Base-by-base conservation (phyloP, 1,140 invertebrate species). In the Dryas iulia region DNA sequence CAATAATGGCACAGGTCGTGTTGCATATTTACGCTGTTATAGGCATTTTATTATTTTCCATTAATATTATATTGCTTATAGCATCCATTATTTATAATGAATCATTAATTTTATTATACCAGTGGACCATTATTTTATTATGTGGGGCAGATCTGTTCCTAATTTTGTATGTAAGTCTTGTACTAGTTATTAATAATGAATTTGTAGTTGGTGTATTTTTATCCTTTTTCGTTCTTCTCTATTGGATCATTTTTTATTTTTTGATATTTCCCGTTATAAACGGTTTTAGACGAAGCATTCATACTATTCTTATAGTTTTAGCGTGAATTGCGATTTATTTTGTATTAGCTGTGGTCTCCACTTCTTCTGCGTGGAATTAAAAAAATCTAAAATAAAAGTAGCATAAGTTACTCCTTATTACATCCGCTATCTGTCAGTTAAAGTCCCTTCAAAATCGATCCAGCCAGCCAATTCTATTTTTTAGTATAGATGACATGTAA, bases 261-360 rank as follows among this genome's bases (percentile, higher is more conserved):
- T 70, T 62, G 39, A 28, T 84, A 24, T 67, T 82, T 24, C 71
- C 81, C 7, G 69, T 73, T 28, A 70, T 83, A n/a, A 83, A 83
- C 59, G 82, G 82, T 25, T 81, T 76, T 52, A 76, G 81, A 30
- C 65, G 56, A 58, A 79, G 56, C 60, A 83, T 83, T 62, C 77
- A 77, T 52, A 78, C 75, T 11, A 62, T 83, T 31, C 60, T 72
- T n/a, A 73, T 79, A 39, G 26, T 73, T 23, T 10, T 80, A 60
- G 39, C 57, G 23, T 76, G 63, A 68, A 21, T 21, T 6, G 26
- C 6, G 26, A 3, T 28, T 28, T 28, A 3, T 28, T 28, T 28
- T 28, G 26, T 28, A 28, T 28, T 28, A 28, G 26, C 2, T 28
- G 6, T 28, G 26, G 2, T 28, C n/a, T n/a, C n/a, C n/a, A n/a